phyloP scores from a whole-genome alignment of 1,140 invertebrate species.

The Caenorhabditis briggsae region DNA sequence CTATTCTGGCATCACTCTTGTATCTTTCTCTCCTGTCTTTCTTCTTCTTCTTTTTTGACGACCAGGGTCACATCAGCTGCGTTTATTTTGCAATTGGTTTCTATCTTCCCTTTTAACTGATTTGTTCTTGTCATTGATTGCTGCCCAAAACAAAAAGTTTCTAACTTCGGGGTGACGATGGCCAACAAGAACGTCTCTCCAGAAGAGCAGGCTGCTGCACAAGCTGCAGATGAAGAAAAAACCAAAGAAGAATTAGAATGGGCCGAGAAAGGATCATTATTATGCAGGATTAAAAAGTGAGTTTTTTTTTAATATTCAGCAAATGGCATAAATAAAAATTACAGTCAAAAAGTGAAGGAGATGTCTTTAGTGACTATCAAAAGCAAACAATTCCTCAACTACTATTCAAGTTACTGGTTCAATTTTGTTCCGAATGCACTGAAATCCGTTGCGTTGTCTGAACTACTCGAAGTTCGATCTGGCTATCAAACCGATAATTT shows the following conservation, averaged over 20 bases:
- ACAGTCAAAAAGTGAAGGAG: conserved; percentile 48
- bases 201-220: conserved; percentile 28
- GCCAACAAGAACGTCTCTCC: conserved; percentile 24
- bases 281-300: conserved; percentile 44
- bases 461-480: conserved; percentile 73
- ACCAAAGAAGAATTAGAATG: conserved; percentile 41
- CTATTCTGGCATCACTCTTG: conserved; percentile 5
- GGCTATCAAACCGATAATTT: conserved; percentile 75
- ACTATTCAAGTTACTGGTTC: conserved; percentile 42
- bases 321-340: neutral
- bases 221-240: conserved; percentile 53
- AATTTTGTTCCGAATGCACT: conserved; percentile 19
- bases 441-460: conserved; percentile 69
- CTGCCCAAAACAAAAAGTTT: neutral
- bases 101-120: neutral
- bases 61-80: conserved; percentile 1
- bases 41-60: neutral
- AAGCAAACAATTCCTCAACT: conserved; percentile 54
- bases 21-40: conserved; percentile 34
- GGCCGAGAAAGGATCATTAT: conserved; percentile 33
- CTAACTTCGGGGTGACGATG: conserved; percentile 10
- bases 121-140: neutral
- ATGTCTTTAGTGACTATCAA: conserved; percentile 38
- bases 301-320: neutral
- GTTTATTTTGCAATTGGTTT: conserved; percentile 37